Conservation (phyloP, 2,113 vertebrate species). For the Ailurus styani region DNA sequence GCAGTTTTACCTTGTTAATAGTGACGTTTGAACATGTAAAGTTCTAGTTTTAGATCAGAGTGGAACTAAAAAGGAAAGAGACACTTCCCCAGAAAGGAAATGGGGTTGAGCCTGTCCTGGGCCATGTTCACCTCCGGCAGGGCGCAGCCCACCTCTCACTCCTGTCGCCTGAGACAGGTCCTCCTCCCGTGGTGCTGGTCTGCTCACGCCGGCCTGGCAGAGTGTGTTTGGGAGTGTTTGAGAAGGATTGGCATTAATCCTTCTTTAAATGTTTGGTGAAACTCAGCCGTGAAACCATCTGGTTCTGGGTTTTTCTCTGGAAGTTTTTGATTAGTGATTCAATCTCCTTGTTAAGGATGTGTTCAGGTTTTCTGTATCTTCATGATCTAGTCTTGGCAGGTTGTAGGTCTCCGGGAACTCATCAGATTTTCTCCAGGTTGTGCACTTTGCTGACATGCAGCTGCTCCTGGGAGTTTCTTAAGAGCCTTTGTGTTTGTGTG, state of each 20-base stretch:
- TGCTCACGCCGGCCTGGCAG: neutral
- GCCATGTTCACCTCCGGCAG: neutral
- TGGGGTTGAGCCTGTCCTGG: neutral
- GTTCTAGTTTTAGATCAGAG: neutral
- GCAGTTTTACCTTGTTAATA: neutral
- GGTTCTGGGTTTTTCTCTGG: neutral
- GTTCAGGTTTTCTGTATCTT: neutral
- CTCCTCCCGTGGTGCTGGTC: neutral
- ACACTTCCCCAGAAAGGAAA: neutral
- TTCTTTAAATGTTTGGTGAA: neutral
- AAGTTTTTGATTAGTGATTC: neutral
- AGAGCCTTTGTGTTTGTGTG: neutral
- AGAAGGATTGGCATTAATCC: neutral
- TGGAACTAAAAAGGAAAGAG: neutral
- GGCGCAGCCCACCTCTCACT: neutral
- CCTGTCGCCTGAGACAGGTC: neutral
- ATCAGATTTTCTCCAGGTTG: neutral
- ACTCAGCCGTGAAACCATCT: neutral
- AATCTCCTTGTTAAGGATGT: neutral
- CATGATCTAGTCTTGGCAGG: neutral
- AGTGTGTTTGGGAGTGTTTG: neutral
- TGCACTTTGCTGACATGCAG: neutral
- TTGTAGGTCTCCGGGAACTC: neutral
- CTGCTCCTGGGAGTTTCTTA: neutral
- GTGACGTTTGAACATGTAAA: neutral